Percentiles rank a stretch among this genome's conserved stretches.
Evolutionary conservation across 2,797 vertebrate species (phyloP).

Genomic region (Apodemus agrarius): DNA sequence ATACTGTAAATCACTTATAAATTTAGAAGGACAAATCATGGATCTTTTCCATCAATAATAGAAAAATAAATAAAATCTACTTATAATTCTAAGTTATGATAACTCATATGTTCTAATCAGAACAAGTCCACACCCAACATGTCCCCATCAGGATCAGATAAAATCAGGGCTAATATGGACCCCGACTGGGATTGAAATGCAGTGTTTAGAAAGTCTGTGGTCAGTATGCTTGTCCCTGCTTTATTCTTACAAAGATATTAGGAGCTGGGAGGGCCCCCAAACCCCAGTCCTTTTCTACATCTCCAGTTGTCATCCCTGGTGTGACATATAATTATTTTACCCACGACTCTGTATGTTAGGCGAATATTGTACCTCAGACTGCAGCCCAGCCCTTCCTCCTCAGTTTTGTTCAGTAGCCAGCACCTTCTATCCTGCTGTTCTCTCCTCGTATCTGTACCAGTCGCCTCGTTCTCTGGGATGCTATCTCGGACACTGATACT

Average conservation of each 20-base stretch:
- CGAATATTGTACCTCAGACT: neutral
- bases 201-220: neutral
- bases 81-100: constrained; percentile 37
- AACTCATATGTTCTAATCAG: neutral
- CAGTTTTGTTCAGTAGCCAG: fast-evolving
- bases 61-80: constrained; percentile 39
- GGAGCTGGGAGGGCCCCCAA: neutral
- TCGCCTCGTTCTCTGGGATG: neutral
- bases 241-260: neutral
- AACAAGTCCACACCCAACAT: neutral
- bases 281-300: neutral
- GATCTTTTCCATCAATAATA: constrained; percentile 43
- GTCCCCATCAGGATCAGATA: neutral
- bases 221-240: neutral
- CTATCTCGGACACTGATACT: neutral
- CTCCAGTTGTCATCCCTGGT: neutral
- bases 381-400: neutral
- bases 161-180: neutral
- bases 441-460: neutral
- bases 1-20: neutral
- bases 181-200: neutral
- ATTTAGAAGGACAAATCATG: constrained; percentile 39
- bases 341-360: neutral
- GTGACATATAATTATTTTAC: neutral
- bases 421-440: neutral